Base-by-base conservation (phyloP, 2,113 vertebrate species). In the Centrocercus urophasianus region DNA sequence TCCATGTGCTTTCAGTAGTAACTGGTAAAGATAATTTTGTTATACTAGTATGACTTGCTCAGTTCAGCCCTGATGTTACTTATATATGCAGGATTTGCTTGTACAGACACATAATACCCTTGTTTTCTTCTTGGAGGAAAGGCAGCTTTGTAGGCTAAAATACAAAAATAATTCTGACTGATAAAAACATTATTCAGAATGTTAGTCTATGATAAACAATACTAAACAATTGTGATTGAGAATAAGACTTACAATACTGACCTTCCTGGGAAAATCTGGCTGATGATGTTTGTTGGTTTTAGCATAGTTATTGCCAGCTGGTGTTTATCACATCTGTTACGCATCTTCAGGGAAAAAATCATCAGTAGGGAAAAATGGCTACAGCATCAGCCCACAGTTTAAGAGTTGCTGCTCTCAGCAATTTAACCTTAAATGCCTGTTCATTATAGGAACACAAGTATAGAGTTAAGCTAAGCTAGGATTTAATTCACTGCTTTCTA, bases 131-230 rank as follows among this genome's bases (percentile, higher is more conserved):
- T 17, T 75, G 32, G 32, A 74, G 45, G 21, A 86, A 89, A 92
- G 89, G 6, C 80, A 75, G 48, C 73, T 95, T 93, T 95, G 80
- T 66, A 56, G 43, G 47, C 70, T 86, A 96, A 95, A 82, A 81
- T 83, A 79, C 45, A 54, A 84, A 96, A 96, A 75, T 24, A 60
- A 92, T 90, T 92, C 52, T 59, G 32, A 71, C 28, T 27, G 69
- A 63, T 69, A 56, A 78, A 75, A 76, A 59, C 77, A 59, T 36
- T 82, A 60, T 89, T 74, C n/a, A 69, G 54, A 73, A 48, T 48
- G 54, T 63, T 67, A 90, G 54, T 60, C n/a, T 36, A 13, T 13
- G 18, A 65, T 69, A 73, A 80, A 80, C 64, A 56, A 32, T 21
- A 25, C 25, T 56, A 42, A 73, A 56, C 32, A 56, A 18, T 14